phyloP scores from a whole-genome alignment of 2,797 vertebrate genomes.

The Tarsius wallacei region DNA sequence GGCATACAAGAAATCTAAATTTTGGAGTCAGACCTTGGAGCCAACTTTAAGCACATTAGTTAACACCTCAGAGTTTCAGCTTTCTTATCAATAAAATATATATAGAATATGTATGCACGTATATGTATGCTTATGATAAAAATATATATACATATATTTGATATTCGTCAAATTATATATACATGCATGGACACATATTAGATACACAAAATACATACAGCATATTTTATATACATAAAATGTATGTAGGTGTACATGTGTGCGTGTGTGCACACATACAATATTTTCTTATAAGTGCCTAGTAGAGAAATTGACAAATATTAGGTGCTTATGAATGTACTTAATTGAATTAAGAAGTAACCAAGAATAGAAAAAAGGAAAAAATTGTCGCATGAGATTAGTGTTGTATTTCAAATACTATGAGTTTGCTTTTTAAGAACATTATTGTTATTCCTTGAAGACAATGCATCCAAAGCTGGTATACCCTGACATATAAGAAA shows the following conservation, averaged over 20 bases:
- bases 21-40: background rate
- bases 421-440: background rate
- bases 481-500: background rate
- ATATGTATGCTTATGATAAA: background rate
- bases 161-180: background rate
- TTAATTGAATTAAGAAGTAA: background rate
- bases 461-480: background rate
- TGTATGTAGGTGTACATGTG: background rate
- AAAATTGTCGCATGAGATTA: background rate
- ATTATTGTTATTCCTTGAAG: background rate
- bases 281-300: background rate
- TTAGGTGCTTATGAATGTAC: background rate
- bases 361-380: background rate
- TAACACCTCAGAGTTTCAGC: background rate
- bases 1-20: background rate
- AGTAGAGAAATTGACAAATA: background rate
- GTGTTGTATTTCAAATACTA: background rate
- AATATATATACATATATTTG: background rate
- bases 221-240: background rate
- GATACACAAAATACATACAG: background rate
- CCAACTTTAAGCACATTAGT: background rate
- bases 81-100: background rate
- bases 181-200: background rate
- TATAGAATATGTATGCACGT: background rate
- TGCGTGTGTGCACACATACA: background rate